A percentile compares a stretch with the other conserved stretches of the same genome.
phyloP scores from a whole-genome alignment of 2,113 vertebrate species.

The Microcebus ravelobensis region DNA sequence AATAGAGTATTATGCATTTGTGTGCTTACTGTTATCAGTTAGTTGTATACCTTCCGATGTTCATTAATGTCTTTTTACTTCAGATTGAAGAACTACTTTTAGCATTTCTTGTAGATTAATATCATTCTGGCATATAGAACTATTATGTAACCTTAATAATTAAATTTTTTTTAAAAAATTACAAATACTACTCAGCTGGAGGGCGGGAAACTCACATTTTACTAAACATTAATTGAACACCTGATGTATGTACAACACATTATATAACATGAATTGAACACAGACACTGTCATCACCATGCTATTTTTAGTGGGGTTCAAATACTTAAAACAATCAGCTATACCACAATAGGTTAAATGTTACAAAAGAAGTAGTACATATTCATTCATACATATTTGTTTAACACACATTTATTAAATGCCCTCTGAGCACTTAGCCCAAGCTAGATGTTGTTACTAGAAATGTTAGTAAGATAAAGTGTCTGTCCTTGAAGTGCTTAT shows the following conservation, averaged over 20 bases:
- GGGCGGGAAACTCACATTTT: not conserved
- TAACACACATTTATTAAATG: not conserved
- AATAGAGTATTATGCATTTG: too few relatives aligned
- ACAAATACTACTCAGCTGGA: not conserved
- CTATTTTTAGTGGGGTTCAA: not conserved
- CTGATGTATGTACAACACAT: not conserved
- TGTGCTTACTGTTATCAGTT: too few relatives aligned
- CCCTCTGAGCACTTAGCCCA: not conserved
- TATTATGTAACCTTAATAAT: too few relatives aligned
- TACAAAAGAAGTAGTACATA: not conserved
- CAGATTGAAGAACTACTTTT: too few relatives aligned
- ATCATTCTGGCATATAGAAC: too few relatives aligned
- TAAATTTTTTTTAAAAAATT: too few relatives aligned
- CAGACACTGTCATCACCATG: not conserved
- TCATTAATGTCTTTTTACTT: too few relatives aligned
- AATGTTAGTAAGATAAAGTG: not conserved
- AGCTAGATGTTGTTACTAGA: not conserved
- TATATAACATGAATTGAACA: not conserved
- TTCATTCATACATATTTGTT: not conserved
- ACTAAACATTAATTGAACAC: not conserved
- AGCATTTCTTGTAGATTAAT: too few relatives aligned
- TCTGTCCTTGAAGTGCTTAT: not conserved
- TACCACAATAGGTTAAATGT: not conserved
- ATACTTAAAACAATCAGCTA: not conserved
- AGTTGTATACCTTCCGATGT: too few relatives aligned